Evolutionary conservation across 2,113 vertebrate genomes (phyloP).

Genomic region (Symphodus melops): DNA sequence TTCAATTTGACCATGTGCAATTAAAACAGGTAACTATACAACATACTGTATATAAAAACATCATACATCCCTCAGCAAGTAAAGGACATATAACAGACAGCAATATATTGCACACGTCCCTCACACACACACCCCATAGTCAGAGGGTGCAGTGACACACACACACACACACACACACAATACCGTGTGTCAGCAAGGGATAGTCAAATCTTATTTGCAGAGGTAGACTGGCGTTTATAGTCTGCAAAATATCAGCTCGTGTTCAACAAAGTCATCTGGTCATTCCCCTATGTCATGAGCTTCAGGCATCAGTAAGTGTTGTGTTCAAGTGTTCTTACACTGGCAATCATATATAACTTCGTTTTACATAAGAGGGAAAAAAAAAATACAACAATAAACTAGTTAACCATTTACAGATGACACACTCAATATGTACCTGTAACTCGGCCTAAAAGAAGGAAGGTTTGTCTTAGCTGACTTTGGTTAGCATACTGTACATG

Average conservation of each 20-base stretch:
- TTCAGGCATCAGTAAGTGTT: background rate
- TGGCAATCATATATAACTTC: background rate
- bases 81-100: no score
- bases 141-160: no score
- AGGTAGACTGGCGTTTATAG: no score
- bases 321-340: no score
- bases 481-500: background rate
- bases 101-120: no score
- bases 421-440: background rate
- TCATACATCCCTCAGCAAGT: no score
- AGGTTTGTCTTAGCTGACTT: background rate
- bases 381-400: background rate
- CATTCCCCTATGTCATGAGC: background rate
- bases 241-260: background rate
- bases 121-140: no score
- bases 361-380: background rate
- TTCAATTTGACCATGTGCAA: no score
- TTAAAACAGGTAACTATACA: no score
- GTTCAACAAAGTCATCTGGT: background rate
- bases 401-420: conserved; percentile 17
- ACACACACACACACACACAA: background rate
- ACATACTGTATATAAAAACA: no score
- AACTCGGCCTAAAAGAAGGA: conserved; percentile 22
- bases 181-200: background rate
- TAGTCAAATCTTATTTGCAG: background rate